phyloP scores from a whole-genome alignment of 2,888 invertebrate genomes.

The Chaitophorus viminalis region DNA sequence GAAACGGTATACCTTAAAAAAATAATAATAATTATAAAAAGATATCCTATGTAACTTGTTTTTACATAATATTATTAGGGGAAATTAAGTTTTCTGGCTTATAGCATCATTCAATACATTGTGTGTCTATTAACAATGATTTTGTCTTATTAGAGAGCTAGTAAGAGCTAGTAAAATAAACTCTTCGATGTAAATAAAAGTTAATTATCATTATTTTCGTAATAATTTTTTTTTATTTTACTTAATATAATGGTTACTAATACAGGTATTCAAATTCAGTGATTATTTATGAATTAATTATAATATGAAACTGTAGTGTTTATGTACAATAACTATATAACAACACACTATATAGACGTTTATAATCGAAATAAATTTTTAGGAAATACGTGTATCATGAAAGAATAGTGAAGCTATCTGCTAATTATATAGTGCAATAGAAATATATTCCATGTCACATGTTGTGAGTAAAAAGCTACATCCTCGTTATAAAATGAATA shows the following conservation, averaged over 20 bases:
- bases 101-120: no score
- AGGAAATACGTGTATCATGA: background rate
- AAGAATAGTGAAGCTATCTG: background rate
- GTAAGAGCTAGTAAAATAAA: no score
- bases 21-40: no score
- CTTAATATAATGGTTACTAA: background rate
- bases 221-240: no score
- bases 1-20: background rate
- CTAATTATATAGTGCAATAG: background rate
- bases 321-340: background rate
- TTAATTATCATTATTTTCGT: no score
- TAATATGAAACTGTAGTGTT: background rate
- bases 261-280: background rate
- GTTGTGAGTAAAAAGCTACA: background rate
- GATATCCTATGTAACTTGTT: no score
- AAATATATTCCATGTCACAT: background rate
- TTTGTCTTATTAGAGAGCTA: background rate
- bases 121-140: background rate
- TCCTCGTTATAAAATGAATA: no score
- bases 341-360: background rate
- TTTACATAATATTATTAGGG: no score
- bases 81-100: no score
- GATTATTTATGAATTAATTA: background rate
- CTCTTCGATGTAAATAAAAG: background rate
- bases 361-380: background rate